A percentile compares a stretch with the other conserved stretches of the same genome.
phyloP scores from a whole-genome alignment of 53 echinoderm and acorn worm genomes.

The Patiria pectinifera region DNA sequence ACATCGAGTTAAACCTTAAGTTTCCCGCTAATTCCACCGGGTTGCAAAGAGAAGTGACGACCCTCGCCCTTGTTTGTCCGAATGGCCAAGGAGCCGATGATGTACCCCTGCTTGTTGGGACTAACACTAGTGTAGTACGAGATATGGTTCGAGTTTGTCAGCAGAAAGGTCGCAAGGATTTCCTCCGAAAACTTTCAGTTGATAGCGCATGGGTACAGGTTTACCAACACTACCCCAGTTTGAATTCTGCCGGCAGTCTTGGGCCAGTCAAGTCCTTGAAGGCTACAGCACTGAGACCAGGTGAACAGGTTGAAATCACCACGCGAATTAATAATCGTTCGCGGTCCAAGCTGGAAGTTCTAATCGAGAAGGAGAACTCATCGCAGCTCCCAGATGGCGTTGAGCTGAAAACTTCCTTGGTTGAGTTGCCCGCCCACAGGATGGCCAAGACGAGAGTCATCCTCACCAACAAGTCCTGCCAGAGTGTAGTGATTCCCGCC shows the following conservation, averaged over 20 bases:
- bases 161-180: constrained; percentile 34
- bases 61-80: constrained; percentile 45
- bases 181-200: constrained; percentile 18
- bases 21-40: constrained; percentile 32
- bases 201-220: constrained; percentile 38
- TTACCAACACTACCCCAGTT: background rate
- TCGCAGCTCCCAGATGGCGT: constrained; percentile 5
- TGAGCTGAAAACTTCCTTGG: background rate
- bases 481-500: constrained; percentile 33
- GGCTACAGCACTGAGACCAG: background rate
- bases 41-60: constrained; percentile 4
- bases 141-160: constrained; percentile 45
- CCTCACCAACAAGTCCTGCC: constrained; percentile 18
- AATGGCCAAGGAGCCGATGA: background rate
- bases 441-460: constrained; percentile 1
- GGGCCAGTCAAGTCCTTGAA: background rate
- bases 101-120: constrained; percentile 69
- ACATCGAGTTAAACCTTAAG: constrained; percentile 17
- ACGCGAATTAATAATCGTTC: background rate
- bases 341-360: background rate
- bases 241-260: background rate
- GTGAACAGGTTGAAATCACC: constrained; percentile 10
- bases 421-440: constrained; percentile 3
- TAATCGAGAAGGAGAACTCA: constrained; percentile 8
- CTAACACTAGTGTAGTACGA: constrained; percentile 66